Conservation (phyloP, 1,140 invertebrate genomes). For the Tigriopus japonicus region DNA sequence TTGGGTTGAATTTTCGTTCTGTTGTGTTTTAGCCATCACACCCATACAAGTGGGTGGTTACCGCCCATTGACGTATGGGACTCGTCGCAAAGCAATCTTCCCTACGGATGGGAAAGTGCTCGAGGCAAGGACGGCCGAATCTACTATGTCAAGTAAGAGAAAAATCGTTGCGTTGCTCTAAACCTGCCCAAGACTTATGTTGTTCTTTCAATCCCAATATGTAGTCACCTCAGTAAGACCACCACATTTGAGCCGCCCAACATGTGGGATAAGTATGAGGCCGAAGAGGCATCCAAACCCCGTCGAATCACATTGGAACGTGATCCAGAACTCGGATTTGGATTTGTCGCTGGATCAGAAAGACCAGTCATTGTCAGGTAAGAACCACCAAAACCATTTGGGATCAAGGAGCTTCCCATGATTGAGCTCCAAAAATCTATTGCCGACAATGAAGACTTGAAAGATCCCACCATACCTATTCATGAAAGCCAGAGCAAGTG, state of each 20-base stretch:
- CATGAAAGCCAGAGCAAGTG: no score
- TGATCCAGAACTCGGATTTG: conserved; percentile 59
- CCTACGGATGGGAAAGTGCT: conserved; percentile 75
- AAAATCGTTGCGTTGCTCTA: conserved; percentile 1
- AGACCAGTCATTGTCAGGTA: conserved; percentile 69
- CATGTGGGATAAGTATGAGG: conserved; percentile 34
- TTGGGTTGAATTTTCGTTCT: conserved; percentile 16
- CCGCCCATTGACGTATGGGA: conserved; percentile 45
- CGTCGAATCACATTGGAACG: conserved; percentile 37
- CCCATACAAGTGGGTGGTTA: conserved; percentile 57
- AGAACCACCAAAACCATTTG: no score
- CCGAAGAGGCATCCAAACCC: conserved; percentile 48
- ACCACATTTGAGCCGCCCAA: conserved; percentile 65
- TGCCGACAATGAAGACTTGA: not conserved
- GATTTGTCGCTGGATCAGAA: conserved; percentile 80
- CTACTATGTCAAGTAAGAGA: conserved; percentile 73
- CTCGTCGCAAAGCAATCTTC: conserved; percentile 35
- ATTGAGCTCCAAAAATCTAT: not conserved
- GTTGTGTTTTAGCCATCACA: conserved; percentile 46
- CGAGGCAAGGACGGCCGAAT: conserved; percentile 51
- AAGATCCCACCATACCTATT: no score
- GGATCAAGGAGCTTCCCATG: no score
- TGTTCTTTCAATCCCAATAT: conserved; percentile 22
- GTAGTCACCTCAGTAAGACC: conserved; percentile 69
- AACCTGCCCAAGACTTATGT: not conserved